Percentiles rank a stretch among this genome's conserved stretches.
phyloP scores from a whole-genome alignment of 2,888 invertebrate genomes.

The Autographa pulchrina region DNA sequence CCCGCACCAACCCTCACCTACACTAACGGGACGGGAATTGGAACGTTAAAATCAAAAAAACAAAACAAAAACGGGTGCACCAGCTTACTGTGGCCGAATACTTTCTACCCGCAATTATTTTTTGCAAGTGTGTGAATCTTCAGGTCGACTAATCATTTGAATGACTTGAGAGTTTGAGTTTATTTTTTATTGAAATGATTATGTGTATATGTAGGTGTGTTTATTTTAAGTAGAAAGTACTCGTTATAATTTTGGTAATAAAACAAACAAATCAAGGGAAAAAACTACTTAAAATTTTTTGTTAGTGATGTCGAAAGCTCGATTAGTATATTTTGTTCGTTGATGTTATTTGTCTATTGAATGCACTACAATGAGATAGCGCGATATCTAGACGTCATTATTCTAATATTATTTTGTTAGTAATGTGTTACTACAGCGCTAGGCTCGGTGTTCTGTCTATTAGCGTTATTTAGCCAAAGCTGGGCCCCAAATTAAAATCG shows the following conservation, averaged over 20 bases:
- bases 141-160: too few relatives aligned
- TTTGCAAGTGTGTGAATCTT: neutral
- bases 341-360: too few relatives aligned
- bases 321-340: neutral
- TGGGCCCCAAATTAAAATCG: slow-evolving; percentile 73
- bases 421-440: slow-evolving; percentile 59
- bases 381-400: slow-evolving; percentile 21
- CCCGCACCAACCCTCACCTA: slow-evolving; percentile 80
- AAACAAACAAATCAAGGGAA: slow-evolving; percentile 6
- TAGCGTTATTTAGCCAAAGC: slow-evolving; percentile 69
- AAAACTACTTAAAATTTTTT: neutral
- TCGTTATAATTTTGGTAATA: slow-evolving; percentile 15
- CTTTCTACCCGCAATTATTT: slow-evolving; percentile 33
- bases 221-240: slow-evolving; percentile 39
- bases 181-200: too few relatives aligned
- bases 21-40: slow-evolving; percentile 79
- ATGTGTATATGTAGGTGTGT: neutral
- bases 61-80: slow-evolving; percentile 71
- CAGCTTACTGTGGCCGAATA: slow-evolving; percentile 65
- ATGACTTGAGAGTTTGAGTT: too few relatives aligned
- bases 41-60: slow-evolving; percentile 66
- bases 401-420: slow-evolving; percentile 33
- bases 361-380: slow-evolving; percentile 30
- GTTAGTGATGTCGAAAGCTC: neutral
- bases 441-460: slow-evolving; percentile 57